Conservation (phyloP, 35 echinoderm and acorn worm genomes). For the Lytechinus pictus region DNA sequence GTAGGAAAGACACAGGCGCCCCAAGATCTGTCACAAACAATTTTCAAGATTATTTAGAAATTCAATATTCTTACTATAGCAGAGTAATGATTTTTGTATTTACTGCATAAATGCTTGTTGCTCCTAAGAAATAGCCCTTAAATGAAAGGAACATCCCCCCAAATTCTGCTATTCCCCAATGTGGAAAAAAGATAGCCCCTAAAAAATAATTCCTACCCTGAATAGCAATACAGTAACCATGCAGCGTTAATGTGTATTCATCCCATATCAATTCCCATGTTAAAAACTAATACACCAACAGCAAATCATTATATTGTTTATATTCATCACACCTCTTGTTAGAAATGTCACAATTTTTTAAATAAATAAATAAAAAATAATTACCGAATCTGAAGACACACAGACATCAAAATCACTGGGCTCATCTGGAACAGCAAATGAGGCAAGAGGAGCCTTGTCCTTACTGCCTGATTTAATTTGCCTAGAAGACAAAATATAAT, state of each 20-base stretch:
- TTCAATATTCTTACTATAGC: no score
- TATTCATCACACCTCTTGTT: background rate
- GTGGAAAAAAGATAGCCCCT: no score
- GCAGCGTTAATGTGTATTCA: background rate
- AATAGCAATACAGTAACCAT: background rate
- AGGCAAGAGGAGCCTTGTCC: conserved; percentile 64
- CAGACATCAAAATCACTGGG: conserved; percentile 64
- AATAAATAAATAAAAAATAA: background rate
- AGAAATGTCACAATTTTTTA: background rate
- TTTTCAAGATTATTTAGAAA: no score
- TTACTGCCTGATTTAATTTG: conserved; percentile 67
- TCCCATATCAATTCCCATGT: background rate
- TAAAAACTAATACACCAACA: background rate
- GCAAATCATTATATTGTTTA: background rate
- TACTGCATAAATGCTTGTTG: no score
- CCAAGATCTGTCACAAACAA: no score
- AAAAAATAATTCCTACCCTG: no score
- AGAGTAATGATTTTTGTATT: no score
- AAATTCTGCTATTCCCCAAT: no score
- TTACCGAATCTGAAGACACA: conserved; percentile 47
- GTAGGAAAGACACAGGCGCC: no score
- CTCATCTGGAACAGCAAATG: conserved; percentile 71
- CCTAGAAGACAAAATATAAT: conserved; percentile 48
- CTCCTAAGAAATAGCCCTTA: no score
- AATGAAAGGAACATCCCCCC: no score